Base-by-base conservation (phyloP, 2,113 vertebrate species). In the Scophthalmus maximus region DNA sequence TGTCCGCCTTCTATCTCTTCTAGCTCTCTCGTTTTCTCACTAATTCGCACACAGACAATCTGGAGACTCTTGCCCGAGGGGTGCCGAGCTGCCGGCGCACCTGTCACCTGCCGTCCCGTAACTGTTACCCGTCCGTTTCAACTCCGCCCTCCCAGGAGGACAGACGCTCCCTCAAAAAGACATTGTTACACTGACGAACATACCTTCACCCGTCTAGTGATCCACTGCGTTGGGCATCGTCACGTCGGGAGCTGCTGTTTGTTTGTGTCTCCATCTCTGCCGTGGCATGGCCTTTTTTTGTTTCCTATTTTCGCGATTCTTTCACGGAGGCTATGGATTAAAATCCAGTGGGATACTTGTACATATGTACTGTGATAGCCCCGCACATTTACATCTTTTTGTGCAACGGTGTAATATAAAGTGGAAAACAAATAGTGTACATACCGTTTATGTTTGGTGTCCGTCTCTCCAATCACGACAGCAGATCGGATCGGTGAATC, bases 161-260 rank as follows among this genome's bases (percentile, higher is more conserved):
- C 42, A 27, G 27, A 71, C 30, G 61, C 68, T 49, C 53, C 59
- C 59, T 53, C 8, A 29, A 8, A 29, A 25, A 61, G 47, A 40
- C 29, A 72, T 30, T 36, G 63, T 44, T 53, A 44, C 42, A 27
- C 77, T 86, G 82, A 82, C 78, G 78, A 74, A 79, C 71, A 75
- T 77, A 80, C 44, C 74, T 76, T 89, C 73, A 90, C 88, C n/a
- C 86, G 85, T 89, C 78, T 83, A 23, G 68, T 79, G 84, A 72
- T 73, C 85, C 50, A 66, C 76, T 72, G 77, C 60, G 49, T 42
- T 52, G 68, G 34, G 66, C 40, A 49, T 78, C 76, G 72, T 73
- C 14, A 23, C 29, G 18, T 46, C 30, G 10, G 55, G 68, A 58
- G 57, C n/a, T n/a, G 44, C 63, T 47, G 62, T 6, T 66, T 84